These are phyloP conservation scores for Drosophila lacertosa DNA, from an alignment of 1,140 invertebrate genomes.

Conservation along the genomic window DNA sequence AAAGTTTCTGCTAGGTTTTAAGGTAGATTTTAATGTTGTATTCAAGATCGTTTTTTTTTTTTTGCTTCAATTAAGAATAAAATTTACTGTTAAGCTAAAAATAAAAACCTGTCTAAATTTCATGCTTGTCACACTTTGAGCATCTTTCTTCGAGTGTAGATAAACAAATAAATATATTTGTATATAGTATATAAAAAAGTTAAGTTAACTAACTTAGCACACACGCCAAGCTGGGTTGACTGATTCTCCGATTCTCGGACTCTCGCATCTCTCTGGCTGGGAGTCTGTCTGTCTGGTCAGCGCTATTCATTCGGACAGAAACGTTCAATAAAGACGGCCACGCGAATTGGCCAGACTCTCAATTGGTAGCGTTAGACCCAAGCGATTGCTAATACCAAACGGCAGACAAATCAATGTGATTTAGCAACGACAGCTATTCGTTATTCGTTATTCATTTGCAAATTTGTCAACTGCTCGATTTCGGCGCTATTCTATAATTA, in stretches of 20 bases:
- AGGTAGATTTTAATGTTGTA: no score
- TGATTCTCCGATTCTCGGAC: constrained; percentile 16
- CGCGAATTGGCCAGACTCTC: constrained; percentile 56
- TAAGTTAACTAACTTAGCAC: constrained; percentile 46
- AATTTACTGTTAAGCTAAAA: background rate
- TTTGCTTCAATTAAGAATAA: background rate
- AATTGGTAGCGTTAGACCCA: constrained; percentile 49
- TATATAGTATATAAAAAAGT: constrained; percentile 36
- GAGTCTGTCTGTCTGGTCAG: constrained; percentile 59
- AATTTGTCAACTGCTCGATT: constrained; percentile 5
- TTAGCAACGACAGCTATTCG: constrained; percentile 12
- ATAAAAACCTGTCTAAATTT: background rate
- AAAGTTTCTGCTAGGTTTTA: no score
- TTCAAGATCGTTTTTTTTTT: background rate
- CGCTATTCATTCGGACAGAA: constrained; percentile 73
- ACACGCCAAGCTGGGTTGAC: constrained; percentile 41
- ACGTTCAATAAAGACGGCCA: constrained; percentile 80
- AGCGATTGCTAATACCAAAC: constrained; percentile 12
- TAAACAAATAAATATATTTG: constrained; percentile 30
- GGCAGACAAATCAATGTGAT: constrained; percentile 36
- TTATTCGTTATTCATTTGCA: constrained; percentile 18
- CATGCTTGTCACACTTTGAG: background rate
- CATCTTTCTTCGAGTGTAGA: constrained; percentile 32
- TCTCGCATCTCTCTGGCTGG: constrained; percentile 35
- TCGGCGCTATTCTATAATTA: background rate